phyloP scores from a whole-genome alignment of 64 coral and sea anemone genomes.

The Astreopora myriophthalma region DNA sequence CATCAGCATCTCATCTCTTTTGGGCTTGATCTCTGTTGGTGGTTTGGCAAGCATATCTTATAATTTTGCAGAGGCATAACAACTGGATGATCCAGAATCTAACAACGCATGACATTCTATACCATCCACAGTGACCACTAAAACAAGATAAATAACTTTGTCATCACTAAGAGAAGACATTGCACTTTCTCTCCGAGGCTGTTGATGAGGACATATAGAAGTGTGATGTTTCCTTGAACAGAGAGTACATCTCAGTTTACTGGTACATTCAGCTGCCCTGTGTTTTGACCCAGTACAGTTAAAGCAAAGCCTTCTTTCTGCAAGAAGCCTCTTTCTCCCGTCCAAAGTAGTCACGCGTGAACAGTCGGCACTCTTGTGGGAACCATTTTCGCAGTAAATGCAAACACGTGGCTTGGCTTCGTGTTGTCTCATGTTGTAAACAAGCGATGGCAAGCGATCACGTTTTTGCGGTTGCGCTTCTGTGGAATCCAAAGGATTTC shows the following conservation, averaged over 20 bases:
- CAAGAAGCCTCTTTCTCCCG: not conserved
- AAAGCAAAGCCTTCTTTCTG: not conserved
- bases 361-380: constrained; percentile 1
- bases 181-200: not conserved
- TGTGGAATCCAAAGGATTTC: not conserved
- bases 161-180: not conserved
- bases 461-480: not conserved
- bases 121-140: constrained; percentile 21
- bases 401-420: not conserved
- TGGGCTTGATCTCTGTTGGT: constrained; percentile 10
- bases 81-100: constrained; percentile 16
- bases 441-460: not conserved
- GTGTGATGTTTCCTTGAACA: not conserved
- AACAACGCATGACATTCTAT: constrained; percentile 11
- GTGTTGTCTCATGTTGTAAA: not conserved
- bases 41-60: not conserved
- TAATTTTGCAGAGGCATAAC: constrained; percentile 45
- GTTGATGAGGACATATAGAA: not conserved
- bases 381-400: not conserved
- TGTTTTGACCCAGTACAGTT: not conserved
- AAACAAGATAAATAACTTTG: constrained; percentile 24
- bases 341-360: not conserved
- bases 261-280: not conserved
- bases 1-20: constrained; percentile 40
- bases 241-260: not conserved